Evolutionary conservation across 2,797 vertebrate genomes (phyloP).

Genomic region (Alosa sapidissima): DNA sequence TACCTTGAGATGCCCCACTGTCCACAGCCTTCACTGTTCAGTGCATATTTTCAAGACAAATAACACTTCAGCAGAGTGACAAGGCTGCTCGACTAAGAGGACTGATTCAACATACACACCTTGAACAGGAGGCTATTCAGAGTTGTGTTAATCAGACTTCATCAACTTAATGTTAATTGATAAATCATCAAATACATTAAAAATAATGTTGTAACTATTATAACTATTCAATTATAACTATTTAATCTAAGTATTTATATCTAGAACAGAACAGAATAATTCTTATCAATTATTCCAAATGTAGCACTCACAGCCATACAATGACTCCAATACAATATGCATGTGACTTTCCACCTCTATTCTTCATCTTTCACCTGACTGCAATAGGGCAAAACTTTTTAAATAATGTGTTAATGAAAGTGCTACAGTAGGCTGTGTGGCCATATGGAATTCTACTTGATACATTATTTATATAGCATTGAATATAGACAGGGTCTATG

Average conservation of each 20-base stretch:
- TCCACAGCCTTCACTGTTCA: background rate
- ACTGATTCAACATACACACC: background rate
- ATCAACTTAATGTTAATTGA: background rate
- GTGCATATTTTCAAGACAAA: background rate
- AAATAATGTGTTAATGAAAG: background rate
- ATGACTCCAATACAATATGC: background rate
- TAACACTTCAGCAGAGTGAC: background rate
- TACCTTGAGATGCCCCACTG: background rate
- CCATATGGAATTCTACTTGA: background rate
- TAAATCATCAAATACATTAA: background rate
- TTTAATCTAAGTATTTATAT: background rate
- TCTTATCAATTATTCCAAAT: background rate
- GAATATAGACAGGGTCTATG: constrained; percentile 1
- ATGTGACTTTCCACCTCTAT: background rate
- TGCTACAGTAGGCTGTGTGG: background rate
- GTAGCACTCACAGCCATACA: background rate
- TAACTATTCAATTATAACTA: background rate
- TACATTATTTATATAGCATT: background rate
- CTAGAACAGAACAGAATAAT: background rate
- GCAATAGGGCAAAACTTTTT: background rate
- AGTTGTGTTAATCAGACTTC: background rate
- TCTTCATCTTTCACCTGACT: background rate
- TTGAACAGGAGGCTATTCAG: background rate
- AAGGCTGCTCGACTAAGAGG: background rate
- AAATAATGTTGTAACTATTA: background rate